Percentiles rank a stretch among this genome's conserved stretches.
Conservation (phyloP, 2,797 vertebrate species). For the Craterocephalus amniculus region DNA sequence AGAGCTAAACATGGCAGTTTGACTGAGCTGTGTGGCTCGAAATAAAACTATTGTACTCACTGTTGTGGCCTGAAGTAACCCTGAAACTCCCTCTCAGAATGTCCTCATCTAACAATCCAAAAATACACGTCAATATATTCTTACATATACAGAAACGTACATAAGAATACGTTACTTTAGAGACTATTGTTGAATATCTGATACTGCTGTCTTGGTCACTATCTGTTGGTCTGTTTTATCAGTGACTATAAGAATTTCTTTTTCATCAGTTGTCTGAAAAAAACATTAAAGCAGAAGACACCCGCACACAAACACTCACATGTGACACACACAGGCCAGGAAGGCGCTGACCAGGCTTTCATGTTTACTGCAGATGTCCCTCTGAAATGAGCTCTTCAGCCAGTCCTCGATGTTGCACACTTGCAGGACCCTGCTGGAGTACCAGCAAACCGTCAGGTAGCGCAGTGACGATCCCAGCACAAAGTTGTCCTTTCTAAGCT, state of each 20-base stretch:
- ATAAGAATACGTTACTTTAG: neutral
- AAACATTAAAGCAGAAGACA: slow-evolving; percentile 23
- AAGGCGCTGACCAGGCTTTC: slow-evolving; percentile 87
- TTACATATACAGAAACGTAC: no score
- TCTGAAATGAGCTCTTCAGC: slow-evolving; percentile 92
- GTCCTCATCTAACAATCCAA: neutral
- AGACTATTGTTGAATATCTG: neutral
- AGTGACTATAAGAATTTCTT: neutral
- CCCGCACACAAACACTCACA: slow-evolving; percentile 77
- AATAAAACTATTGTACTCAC: slow-evolving; percentile 40
- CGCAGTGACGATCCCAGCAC: slow-evolving; percentile 88
- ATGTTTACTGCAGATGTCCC: slow-evolving; percentile 90
- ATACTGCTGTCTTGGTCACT: neutral
- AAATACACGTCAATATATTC: neutral
- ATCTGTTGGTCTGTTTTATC: slow-evolving; percentile 8
- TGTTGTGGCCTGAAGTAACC: slow-evolving; percentile 24
- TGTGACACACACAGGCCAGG: slow-evolving; percentile 80
- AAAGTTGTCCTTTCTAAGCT: slow-evolving; percentile 90
- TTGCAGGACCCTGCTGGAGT: slow-evolving; percentile 90
- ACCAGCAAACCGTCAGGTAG: slow-evolving; percentile 89
- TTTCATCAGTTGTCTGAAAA: neutral
- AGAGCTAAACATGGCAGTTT: slow-evolving; percentile 51
- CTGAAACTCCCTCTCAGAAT: slow-evolving; percentile 4
- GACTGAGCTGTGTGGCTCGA: slow-evolving; percentile 36
- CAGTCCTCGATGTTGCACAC: slow-evolving; percentile 96